Evolutionary conservation across 2,797 vertebrate species (phyloP), one percentile per base, ranked within the genome.

Genomic region (Sebastes jordani): DNA sequence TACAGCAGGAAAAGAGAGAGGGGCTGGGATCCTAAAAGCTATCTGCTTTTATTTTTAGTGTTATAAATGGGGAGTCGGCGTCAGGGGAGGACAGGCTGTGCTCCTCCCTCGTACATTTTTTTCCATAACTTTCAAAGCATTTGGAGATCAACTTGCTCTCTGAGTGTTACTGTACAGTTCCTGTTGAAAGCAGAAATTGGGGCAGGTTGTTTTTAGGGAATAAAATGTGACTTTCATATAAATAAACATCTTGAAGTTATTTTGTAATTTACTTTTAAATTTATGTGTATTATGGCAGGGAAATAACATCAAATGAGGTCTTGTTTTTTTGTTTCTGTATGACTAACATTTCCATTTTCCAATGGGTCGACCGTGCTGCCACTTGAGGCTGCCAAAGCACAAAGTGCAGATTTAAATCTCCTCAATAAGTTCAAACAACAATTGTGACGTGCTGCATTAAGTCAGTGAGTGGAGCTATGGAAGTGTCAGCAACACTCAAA

Each of bases 21-120:
- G 73, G 27, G 64, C 6, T 4, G 74, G 72, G 59, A 68, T 78
- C 34, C 63, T 65, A 54, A 79, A 67, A 73, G 83, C 58, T 49
- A 46, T 60, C 63, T 61, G 81, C 46, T 64, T 84, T 78, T 85
- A 84, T 89, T 90, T 86, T 88, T 86, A 88, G 77, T 59, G 65
- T 65, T 56, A 77, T 71, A 73, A 76, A 87, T 74, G 70, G 4
- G 73, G 66, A 74, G 70, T 60, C 2, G 29, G 76, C 8, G 32
- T 25, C 81, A 34, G 71, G 25, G 78, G 69, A 71, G 34, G 36
- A 52, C 20, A 14, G 10, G 3, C 78, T 76, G 70, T 49, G 34
- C 63, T 71, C 61, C 77, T 68, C 63, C 63, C 32, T 56, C 38
- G 1, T 8, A 20, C 7, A 30, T 61, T 60, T 25, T 27, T 55